A percentile compares a stretch with the other conserved stretches of the same genome.
Evolutionary conservation across 2,113 vertebrate genomes (phyloP).

Genomic region (Poeciliopsis occidentalis): DNA sequence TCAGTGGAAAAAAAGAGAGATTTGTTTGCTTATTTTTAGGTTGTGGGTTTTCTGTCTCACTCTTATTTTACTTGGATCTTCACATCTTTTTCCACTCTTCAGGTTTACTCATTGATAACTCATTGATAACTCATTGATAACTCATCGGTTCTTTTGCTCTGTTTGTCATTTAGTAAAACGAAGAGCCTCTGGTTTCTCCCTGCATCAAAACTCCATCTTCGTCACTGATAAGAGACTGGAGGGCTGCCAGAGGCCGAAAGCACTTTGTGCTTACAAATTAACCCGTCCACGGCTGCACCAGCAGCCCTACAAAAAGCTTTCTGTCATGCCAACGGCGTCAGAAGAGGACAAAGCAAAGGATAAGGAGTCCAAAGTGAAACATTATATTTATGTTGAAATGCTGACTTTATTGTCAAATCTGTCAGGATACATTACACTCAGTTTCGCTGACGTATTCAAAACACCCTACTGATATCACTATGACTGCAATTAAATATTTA

Average conservation of each 20-base stretch:
- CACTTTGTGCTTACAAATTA: conserved; percentile 64
- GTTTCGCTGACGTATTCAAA: no score
- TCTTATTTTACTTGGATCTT: neutral
- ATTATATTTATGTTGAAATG: neutral
- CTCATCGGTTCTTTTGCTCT: neutral
- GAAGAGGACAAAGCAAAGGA: neutral
- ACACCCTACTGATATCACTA: no score
- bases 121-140: no score
- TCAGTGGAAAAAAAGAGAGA: neutral
- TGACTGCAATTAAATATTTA: no score
- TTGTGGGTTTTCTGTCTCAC: neutral
- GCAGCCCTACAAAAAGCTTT: conserved; percentile 38
- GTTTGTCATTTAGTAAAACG: neutral
- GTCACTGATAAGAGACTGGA: conserved; percentile 37
- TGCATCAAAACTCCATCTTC: conserved; percentile 22
- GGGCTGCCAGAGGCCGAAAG: conserved; percentile 53
- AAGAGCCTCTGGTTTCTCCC: conserved; percentile 5
- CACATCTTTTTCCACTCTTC: no score
- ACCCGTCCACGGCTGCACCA: conserved; percentile 45
- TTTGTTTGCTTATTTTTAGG: no score
- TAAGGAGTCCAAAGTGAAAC: conserved; percentile 39
- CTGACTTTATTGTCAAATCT: no score
- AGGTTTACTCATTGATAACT: no score
- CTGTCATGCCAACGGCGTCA: conserved; percentile 43
- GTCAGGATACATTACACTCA: no score